These are phyloP conservation scores for Erinaceus europaeus DNA, from an alignment of 2,113 vertebrate genomes.

Conservation along the genomic window DNA sequence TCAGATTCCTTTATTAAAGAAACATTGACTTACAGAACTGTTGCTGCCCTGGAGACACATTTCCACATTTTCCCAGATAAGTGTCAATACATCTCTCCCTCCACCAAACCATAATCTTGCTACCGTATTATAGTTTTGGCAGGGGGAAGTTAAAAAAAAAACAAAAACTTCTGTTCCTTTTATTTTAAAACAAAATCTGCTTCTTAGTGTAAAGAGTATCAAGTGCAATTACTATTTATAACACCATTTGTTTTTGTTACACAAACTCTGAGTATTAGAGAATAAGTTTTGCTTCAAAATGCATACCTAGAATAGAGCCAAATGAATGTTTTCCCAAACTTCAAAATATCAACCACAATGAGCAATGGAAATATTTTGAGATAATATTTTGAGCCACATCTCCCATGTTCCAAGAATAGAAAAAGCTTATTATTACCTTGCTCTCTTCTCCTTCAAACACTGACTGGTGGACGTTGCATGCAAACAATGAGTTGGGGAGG, in stretches of 20 bases:
- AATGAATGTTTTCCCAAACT: neutral
- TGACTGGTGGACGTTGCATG: slow-evolving; percentile 90
- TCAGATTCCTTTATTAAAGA: too few relatives aligned
- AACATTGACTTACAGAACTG: too few relatives aligned
- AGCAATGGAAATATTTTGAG: neutral
- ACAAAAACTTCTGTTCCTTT: too few relatives aligned
- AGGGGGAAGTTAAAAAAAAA: neutral
- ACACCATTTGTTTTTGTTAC: neutral
- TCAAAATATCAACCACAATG: neutral
- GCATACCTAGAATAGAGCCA: neutral
- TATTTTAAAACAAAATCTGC: too few relatives aligned
- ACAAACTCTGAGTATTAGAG: neutral
- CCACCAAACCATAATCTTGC: too few relatives aligned
- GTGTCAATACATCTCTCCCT: too few relatives aligned
- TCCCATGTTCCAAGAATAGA: neutral
- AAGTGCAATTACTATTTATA: neutral
- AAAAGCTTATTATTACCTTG: slow-evolving; percentile 83
- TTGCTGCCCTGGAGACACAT: too few relatives aligned
- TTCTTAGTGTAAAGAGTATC: neutral
- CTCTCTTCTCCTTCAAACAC: slow-evolving; percentile 89
- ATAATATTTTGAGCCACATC: neutral
- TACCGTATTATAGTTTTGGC: too few relatives aligned
- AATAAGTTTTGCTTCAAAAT: neutral
- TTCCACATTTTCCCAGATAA: too few relatives aligned
- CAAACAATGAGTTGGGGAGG: slow-evolving; percentile 88